Percentiles rank a stretch among this genome's conserved stretches.
Conservation (phyloP, 37 sponge, comb jelly and placozoan species). For the Geodia barretti region DNA sequence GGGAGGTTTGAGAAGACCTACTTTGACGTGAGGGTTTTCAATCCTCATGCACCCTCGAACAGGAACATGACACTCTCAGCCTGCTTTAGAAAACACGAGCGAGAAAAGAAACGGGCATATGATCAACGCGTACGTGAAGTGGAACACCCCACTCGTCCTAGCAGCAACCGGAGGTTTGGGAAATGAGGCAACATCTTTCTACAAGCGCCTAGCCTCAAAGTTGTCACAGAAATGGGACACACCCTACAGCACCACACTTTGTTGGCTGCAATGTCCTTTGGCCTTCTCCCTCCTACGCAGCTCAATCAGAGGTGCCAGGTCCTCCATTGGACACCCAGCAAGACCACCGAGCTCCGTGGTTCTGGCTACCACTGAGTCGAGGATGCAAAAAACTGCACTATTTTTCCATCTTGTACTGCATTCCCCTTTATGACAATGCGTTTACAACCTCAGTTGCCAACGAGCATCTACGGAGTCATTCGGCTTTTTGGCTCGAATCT, state of each 20-base stretch:
- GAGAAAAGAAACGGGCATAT: slow-evolving; percentile 24
- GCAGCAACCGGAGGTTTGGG: slow-evolving; percentile 26
- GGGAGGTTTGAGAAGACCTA: slow-evolving; percentile 24
- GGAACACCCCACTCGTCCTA: slow-evolving; percentile 17
- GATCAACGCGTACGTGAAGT: slow-evolving; percentile 10
- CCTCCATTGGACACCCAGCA: background rate
- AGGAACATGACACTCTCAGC: background rate
- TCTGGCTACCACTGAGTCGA: too few species aligned
- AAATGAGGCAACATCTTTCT: slow-evolving; percentile 6
- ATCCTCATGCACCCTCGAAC: slow-evolving; percentile 39
- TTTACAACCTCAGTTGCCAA: too few species aligned
- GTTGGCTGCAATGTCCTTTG: background rate
- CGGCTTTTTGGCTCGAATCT: too few species aligned
- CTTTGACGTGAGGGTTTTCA: slow-evolving; percentile 35
- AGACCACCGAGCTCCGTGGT: too few species aligned
- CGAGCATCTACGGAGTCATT: too few species aligned
- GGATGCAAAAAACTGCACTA: too few species aligned
- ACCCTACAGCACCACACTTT: slow-evolving; percentile 9
- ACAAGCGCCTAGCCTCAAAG: slow-evolving; percentile 13
- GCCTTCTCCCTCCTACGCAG: background rate
- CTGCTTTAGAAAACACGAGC: slow-evolving; percentile 9
- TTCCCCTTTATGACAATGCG: too few species aligned
- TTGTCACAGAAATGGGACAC: slow-evolving; percentile 14
- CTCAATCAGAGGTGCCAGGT: background rate
- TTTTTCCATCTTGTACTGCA: too few species aligned